phyloP scores from a whole-genome alignment of 2,888 invertebrate genomes.

The Epinotia demarniana region DNA sequence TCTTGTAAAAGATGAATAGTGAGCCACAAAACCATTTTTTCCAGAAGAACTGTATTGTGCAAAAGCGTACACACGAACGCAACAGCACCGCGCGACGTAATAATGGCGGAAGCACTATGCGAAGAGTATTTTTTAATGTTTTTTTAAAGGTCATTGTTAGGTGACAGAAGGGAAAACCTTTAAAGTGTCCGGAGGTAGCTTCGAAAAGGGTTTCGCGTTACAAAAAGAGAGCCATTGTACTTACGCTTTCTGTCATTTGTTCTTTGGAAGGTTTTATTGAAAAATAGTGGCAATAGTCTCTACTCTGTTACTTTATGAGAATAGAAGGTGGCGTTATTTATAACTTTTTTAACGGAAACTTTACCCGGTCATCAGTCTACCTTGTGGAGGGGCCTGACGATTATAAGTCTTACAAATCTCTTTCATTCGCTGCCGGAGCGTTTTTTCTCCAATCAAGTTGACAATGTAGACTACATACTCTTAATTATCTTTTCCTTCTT shows the following conservation, averaged over 20 bases:
- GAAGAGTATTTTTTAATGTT: conserved; percentile 25
- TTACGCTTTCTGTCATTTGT: not conserved
- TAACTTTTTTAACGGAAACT: too few species aligned
- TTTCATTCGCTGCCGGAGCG: not conserved
- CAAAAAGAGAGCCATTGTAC: not conserved
- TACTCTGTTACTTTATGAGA: too few species aligned
- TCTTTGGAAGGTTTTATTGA: not conserved
- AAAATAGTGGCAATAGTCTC: not conserved
- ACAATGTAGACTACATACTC: not conserved
- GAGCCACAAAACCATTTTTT: not conserved
- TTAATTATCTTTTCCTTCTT: not conserved
- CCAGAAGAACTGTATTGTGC: not conserved
- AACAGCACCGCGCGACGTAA: conserved; percentile 21
- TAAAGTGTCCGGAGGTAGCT: conserved; percentile 11
- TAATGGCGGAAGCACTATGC: conserved; percentile 21
- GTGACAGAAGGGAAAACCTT: conserved; percentile 1
- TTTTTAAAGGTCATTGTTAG: conserved; percentile 26
- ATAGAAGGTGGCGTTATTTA: too few species aligned
- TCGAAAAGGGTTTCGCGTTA: not conserved
- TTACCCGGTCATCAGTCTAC: too few species aligned
- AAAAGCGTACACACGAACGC: conserved; percentile 17
- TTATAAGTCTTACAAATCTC: too few species aligned
- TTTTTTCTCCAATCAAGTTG: not conserved
- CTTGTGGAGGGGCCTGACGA: too few species aligned
- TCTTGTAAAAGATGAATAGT: not conserved